A percentile compares a stretch with the other conserved stretches of the same genome.
Conservation (phyloP, 2,113 vertebrate genomes). For the Bubo blakistoni region DNA sequence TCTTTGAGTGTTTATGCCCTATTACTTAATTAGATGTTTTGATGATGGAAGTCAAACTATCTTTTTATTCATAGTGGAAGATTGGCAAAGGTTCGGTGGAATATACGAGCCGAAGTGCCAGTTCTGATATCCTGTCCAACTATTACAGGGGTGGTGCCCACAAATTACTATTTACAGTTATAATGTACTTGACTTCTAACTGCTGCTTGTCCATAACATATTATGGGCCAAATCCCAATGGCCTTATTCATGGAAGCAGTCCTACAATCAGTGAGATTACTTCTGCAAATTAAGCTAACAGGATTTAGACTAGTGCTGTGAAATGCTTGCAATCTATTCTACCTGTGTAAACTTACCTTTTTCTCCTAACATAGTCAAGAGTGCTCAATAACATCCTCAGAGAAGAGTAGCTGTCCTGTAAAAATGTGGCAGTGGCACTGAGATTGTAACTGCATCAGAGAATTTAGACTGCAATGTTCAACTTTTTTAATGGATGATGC, state of each 20-base stretch:
- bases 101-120: background rate
- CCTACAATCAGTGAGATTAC: background rate
- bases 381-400: background rate
- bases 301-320: background rate
- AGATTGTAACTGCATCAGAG: background rate
- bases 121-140: background rate
- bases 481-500: background rate
- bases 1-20: slow-evolving; percentile 65
- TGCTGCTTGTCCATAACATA: background rate
- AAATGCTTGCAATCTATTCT: background rate
- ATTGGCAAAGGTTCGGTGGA: slow-evolving; percentile 2
- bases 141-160: background rate
- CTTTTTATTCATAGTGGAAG: slow-evolving; percentile 63
- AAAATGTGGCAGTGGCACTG: background rate
- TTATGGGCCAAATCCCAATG: background rate
- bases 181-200: background rate
- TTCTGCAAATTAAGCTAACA: background rate
- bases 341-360: background rate
- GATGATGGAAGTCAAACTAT: slow-evolving; percentile 60
- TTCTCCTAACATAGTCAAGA: background rate
- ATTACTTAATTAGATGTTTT: slow-evolving; percentile 73
- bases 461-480: background rate
- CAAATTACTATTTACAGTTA: background rate
- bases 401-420: background rate
- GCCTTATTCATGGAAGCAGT: background rate